These are phyloP conservation scores for Cylloceria caligata DNA, from an alignment of 2,888 invertebrate genomes.

Conservation along the genomic window DNA sequence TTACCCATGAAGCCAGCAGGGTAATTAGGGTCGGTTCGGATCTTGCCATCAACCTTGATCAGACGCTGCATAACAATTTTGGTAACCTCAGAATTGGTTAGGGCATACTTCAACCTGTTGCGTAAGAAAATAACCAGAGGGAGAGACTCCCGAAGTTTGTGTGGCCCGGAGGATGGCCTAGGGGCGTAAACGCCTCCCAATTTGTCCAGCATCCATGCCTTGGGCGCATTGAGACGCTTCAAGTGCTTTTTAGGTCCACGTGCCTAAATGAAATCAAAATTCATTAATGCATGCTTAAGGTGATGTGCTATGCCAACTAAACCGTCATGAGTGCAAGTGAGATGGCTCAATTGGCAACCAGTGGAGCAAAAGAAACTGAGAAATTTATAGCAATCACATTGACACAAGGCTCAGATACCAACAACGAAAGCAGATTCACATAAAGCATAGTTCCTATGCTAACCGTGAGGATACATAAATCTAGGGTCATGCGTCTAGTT, in stretches of 20 bases:
- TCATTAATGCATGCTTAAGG: not conserved
- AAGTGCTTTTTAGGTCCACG: constrained; percentile 99
- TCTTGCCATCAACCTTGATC: constrained; percentile 99
- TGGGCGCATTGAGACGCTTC: constrained; percentile 99
- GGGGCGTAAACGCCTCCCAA: constrained; percentile 99
- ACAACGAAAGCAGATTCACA: no score
- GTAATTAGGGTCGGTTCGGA: constrained; percentile 98
- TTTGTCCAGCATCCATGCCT: constrained; percentile 99
- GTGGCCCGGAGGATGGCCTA: constrained; percentile 98
- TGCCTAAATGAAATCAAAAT: constrained; percentile 88
- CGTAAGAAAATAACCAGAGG: constrained; percentile 98
- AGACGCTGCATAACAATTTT: constrained; percentile 99
- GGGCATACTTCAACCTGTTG: constrained; percentile 98
- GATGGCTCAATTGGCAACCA: no score
- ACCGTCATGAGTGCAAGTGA: no score
- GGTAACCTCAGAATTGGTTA: constrained; percentile 97
- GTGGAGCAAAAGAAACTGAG: no score
- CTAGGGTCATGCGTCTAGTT: no score
- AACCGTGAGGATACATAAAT: no score
- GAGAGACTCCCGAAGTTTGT: constrained; percentile 98
- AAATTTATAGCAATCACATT: no score
- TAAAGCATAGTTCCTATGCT: no score
- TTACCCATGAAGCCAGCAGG: constrained; percentile 99
- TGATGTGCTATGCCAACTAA: no score
- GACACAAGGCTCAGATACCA: no score